These are phyloP conservation scores for Galerucella calmariensis DNA, from an alignment of 2,888 invertebrate species.

Conservation along the genomic window DNA sequence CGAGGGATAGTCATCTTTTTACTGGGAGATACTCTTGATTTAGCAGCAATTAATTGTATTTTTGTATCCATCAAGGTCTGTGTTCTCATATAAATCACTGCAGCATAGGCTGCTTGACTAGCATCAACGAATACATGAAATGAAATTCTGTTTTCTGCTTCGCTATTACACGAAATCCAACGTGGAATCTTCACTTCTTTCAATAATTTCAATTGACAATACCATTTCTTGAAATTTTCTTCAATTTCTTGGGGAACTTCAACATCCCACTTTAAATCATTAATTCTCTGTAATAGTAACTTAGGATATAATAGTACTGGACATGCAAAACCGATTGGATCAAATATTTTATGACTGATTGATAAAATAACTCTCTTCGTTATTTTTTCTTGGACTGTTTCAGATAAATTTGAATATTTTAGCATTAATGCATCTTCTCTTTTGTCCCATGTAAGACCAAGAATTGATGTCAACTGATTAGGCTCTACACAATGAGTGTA, in stretches of 20 bases:
- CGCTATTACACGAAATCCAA: not conserved
- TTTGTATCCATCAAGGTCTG: too few species aligned
- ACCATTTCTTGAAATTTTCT: not conserved
- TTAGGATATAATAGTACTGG: not conserved
- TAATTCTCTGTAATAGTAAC: not conserved
- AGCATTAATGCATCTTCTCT: not conserved
- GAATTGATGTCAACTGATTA: not conserved
- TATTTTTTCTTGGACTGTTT: not conserved
- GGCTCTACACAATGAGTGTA: too few species aligned
- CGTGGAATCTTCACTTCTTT: not conserved
- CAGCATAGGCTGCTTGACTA: too few species aligned
- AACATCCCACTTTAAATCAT: not conserved
- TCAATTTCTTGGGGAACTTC: not conserved
- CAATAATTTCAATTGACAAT: not conserved
- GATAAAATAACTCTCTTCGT: not conserved
- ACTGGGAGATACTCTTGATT: not conserved
- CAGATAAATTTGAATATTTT: not conserved
- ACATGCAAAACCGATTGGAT: constrained; percentile 12
- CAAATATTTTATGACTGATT: constrained; percentile 10
- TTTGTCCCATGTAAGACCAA: not conserved
- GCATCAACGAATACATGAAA: not conserved
- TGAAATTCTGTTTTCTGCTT: not conserved
- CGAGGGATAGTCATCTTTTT: not conserved
- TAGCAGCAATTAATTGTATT: not conserved
- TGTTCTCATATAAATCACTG: too few species aligned